Evolutionary conservation across 1,140 invertebrate species (phyloP).

Genomic region (Pantala flavescens): DNA sequence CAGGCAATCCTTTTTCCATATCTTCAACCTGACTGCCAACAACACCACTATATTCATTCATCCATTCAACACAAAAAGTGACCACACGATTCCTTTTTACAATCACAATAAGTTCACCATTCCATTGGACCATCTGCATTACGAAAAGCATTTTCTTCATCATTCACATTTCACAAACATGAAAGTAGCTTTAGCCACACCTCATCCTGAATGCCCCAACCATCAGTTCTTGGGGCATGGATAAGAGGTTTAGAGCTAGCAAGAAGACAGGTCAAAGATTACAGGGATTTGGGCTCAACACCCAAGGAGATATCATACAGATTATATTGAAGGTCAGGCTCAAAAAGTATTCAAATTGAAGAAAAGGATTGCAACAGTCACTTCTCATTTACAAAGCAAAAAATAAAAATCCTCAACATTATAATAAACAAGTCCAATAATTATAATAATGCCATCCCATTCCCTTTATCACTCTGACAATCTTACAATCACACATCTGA

Average conservation of each 20-base stretch:
- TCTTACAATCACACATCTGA: not conserved
- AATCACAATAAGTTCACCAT: not conserved
- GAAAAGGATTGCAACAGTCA: not conserved
- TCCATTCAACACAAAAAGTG: not conserved
- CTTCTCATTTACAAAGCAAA: not conserved
- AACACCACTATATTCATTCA: slow-evolving; percentile 2
- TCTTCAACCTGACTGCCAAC: not conserved
- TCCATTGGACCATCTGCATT: slow-evolving; percentile 4
- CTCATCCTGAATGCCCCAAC: not conserved
- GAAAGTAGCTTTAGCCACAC: not conserved
- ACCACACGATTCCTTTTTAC: slow-evolving; percentile 1
- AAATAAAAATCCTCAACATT: slow-evolving; percentile 10
- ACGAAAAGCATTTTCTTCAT: not conserved
- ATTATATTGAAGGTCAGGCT: not conserved
- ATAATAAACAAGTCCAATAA: slow-evolving; percentile 3
- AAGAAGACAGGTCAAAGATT: not conserved
- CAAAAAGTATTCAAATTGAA: slow-evolving; percentile 2
- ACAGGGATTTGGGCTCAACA: not conserved
- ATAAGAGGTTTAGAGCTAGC: not conserved
- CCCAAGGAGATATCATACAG: not conserved
- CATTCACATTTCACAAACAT: not conserved
- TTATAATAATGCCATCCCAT: not conserved
- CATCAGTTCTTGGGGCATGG: not conserved
- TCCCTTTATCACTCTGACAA: not conserved
- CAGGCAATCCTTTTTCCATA: not conserved